Evolutionary conservation across 1,140 invertebrate species (phyloP), one percentile per base, ranked within the genome.

Genomic region (Coelopa frigida): DNA sequence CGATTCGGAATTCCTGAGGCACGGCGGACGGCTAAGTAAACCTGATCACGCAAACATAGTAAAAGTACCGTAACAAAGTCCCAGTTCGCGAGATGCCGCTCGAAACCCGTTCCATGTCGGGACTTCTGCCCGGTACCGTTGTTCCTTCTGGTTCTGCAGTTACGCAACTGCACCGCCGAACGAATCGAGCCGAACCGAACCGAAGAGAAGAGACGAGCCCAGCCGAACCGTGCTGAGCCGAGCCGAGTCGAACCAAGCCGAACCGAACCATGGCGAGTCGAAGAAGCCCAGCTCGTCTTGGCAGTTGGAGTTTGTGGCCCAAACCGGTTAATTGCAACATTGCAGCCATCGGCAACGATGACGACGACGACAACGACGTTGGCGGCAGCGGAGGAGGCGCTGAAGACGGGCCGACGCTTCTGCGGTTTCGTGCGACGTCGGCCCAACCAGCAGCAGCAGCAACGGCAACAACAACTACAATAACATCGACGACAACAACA

Each of bases 41-140:
- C 47, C 36, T 44, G 47, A 39, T 49, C 35, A 20, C 35, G 26
- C 18, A 37, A 50, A 29, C 22, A 45, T 35, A 50, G 59, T 54
- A 65, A 64, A 66, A 66, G 62, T 66, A 61, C 62, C 62, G 62
- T 66, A 66, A 55, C 54, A 66, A 66, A 66, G 62, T 60, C 62
- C 62, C 62, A 66, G 59, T 65, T 65, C 15, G 15, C 22, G n/a
- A n/a, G n/a, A n/a, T n/a, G n/a, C n/a, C n/a, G n/a, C n/a, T n/a
- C n/a, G n/a, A n/a, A n/a, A n/a, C n/a, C n/a, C n/a, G n/a, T n/a
- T n/a, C n/a, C n/a, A n/a, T n/a, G n/a, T n/a, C n/a, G n/a, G n/a
- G n/a, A n/a, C n/a, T n/a, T n/a, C n/a, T n/a, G n/a, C n/a, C n/a
- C n/a, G n/a, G n/a, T n/a, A n/a, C n/a, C n/a, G n/a, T n/a, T n/a